Conservation (phyloP, 2,797 vertebrate genomes). For the Acridotheres tristis region DNA sequence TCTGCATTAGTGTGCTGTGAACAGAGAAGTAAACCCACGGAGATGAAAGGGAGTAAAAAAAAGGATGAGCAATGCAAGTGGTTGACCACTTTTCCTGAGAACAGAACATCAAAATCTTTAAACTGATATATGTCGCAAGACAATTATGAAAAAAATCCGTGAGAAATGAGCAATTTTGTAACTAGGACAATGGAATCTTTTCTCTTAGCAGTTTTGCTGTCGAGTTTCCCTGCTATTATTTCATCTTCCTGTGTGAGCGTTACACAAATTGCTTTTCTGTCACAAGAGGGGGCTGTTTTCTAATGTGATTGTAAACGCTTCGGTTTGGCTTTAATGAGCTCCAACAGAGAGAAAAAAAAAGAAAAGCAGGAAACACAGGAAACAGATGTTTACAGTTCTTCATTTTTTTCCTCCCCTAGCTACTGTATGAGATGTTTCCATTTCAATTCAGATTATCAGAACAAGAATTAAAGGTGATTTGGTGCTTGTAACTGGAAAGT, state of each 20-base stretch:
- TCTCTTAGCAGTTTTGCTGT: neutral
- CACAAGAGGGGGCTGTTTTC: constrained; percentile 77
- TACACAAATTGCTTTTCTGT: neutral
- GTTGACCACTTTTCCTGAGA: neutral
- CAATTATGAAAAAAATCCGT: neutral
- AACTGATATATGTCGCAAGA: neutral
- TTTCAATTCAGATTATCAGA: neutral
- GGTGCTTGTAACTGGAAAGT: neutral
- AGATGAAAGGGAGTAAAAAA: neutral
- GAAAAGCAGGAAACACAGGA: neutral
- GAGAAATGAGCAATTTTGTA: neutral
- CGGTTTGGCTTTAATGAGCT: neutral
- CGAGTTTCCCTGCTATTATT: neutral
- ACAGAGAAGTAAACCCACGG: neutral
- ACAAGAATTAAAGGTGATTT: neutral
- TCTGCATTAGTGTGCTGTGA: neutral
- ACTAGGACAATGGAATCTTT: neutral
- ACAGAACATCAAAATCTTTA: neutral
- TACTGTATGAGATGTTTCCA: neutral
- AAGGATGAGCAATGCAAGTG: neutral
- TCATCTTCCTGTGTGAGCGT: neutral
- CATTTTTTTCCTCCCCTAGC: neutral
- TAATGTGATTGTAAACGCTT: neutral
- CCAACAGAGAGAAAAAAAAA: neutral
- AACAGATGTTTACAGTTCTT: constrained; percentile 5